Evolutionary conservation across 2,113 vertebrate genomes (phyloP).

Genomic region (Gracilinanus agilis): DNA sequence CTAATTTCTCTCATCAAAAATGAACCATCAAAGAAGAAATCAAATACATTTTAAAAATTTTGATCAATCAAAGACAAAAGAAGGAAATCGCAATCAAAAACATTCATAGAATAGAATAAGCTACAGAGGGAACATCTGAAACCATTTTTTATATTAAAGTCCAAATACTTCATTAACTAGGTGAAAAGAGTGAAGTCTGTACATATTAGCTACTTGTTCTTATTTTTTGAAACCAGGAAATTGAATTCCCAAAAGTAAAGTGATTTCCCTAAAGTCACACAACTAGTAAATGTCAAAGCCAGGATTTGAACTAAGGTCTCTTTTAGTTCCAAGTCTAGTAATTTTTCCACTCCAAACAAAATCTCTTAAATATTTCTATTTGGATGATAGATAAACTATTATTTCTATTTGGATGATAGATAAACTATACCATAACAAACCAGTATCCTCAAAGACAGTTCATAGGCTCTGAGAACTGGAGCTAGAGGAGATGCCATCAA

Average conservation of each 20-base stretch:
- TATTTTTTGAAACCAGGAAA: not conserved
- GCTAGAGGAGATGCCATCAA: too few species aligned
- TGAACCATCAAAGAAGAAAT: conserved; percentile 61
- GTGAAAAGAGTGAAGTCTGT: conserved; percentile 31
- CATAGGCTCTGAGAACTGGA: too few species aligned
- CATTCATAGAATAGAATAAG: not conserved
- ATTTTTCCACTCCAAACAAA: too few species aligned
- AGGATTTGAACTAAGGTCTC: too few species aligned
- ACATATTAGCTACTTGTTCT: conserved; percentile 65
- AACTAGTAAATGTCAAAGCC: not conserved
- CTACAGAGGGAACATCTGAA: not conserved
- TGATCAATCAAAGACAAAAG: conserved; percentile 36
- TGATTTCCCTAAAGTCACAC: too few species aligned
- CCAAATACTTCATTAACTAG: not conserved
- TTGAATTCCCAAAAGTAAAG: not conserved
- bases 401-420: too few species aligned
- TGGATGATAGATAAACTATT: not conserved
- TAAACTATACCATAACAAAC: not conserved
- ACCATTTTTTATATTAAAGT: not conserved
- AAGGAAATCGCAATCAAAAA: not conserved
- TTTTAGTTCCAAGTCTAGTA: too few species aligned
- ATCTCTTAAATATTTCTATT: not conserved
- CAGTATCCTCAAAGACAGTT: not conserved
- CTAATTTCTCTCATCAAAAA: conserved; percentile 63
- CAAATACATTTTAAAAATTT: conserved; percentile 18